Evolutionary conservation across 2,888 invertebrate genomes (phyloP).

Genomic region (Ormia ochracea): DNA sequence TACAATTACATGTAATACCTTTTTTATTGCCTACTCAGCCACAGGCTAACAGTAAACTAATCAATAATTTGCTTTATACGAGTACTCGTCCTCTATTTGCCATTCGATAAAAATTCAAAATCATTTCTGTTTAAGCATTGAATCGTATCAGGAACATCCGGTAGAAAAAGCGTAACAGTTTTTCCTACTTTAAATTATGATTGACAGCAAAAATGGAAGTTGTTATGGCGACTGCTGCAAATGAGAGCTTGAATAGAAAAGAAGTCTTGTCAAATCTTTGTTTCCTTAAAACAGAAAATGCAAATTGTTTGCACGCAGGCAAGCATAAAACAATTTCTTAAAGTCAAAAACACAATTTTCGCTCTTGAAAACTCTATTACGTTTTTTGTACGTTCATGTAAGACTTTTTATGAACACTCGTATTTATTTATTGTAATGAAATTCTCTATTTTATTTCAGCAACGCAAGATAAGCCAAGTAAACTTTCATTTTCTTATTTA

Average conservation of each 20-base stretch:
- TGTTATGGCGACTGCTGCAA: not conserved
- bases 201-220: conserved; percentile 11
- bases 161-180: not conserved
- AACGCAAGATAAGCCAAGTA: not conserved
- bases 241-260: not conserved
- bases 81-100: too few relatives aligned
- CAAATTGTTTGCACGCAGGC: too few relatives aligned
- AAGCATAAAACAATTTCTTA: not conserved
- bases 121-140: not conserved
- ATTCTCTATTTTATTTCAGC: not conserved
- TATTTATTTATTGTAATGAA: conserved; percentile 7
- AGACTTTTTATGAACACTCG: not conserved
- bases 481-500: conserved; percentile 36
- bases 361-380: not conserved
- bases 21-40: too few relatives aligned
- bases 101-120: not conserved
- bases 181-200: conserved; percentile 8
- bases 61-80: not conserved
- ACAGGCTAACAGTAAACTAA: not conserved
- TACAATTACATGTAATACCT: too few relatives aligned
- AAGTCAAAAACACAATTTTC: not conserved
- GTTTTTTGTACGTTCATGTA: conserved; percentile 16
- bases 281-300: not conserved
- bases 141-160: not conserved
- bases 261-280: not conserved